A percentile compares a stretch with the other conserved stretches of the same genome.
Evolutionary conservation across 2,113 vertebrate genomes (phyloP).

Genomic region (Sylvicapra grimmia): DNA sequence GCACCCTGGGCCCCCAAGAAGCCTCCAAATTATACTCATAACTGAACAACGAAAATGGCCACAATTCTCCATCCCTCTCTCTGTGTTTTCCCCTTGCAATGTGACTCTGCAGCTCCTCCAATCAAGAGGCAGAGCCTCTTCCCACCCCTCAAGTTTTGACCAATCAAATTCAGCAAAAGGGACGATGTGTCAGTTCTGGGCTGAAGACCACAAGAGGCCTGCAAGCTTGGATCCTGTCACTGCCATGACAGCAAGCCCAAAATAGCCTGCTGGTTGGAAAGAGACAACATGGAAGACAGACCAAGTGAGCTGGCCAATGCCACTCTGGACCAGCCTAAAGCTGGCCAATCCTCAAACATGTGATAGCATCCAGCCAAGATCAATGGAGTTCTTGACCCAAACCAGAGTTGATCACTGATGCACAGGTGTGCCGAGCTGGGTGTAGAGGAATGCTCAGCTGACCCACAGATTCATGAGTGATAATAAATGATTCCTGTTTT

Average conservation of each 20-base stretch:
- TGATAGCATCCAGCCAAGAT: background rate
- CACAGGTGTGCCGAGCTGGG: accelerated
- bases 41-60: background rate
- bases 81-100: background rate
- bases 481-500: background rate
- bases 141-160: background rate
- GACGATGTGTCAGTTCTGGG: accelerated
- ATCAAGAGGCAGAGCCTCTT: background rate
- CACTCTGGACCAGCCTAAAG: background rate
- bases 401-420: background rate
- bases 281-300: background rate
- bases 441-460: background rate
- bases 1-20: background rate
- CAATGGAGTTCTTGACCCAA: background rate
- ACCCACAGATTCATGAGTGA: background rate
- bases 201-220: background rate
- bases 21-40: background rate
- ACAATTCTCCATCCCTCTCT: background rate
- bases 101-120: background rate
- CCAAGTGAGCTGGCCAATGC: background rate
- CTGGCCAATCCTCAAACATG: background rate
- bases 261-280: background rate
- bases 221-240: background rate
- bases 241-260: background rate
- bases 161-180: background rate